Evolutionary conservation across 2,888 invertebrate species (phyloP), one percentile per base, ranked within the genome.

Genomic region (Anoncus sp.): DNA sequence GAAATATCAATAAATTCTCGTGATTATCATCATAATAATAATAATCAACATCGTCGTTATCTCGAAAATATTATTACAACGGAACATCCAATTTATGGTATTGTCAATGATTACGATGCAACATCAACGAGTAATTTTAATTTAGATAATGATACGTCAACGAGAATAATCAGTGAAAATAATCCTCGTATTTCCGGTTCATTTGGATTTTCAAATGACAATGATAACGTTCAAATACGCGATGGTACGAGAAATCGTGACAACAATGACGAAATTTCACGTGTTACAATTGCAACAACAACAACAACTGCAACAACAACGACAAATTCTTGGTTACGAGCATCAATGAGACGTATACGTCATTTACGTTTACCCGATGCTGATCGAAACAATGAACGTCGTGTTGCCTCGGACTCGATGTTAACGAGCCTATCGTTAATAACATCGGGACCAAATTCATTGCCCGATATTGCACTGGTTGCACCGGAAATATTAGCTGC

Each of bases 331-430:
- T 93, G 93, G 93, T 87, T 93, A 83, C 92, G 94, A 75, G 92
- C 91, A 57, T 93, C 93, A 31, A 93, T 94, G 93, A 91, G 93
- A 69, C 91, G 93, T 16, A 87, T 93, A 65, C 92, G 92, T 35
- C 93, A 93, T 81, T 87, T 93, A 70, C 89, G 92, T 53, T 84
- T 93, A 45, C 92, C 92, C n/a, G 92, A 90, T 6, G 81, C 84
- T 27, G 69, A 65, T 1, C 45, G 70, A 35, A 60, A 7, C 60
- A 72, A n/a, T 43, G 60, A 60, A 63, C 24, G 16, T 55, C 67
- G 69, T 53, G 27, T 38, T 55, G 70, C 66, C 76, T 53, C 38
- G 55, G 78, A 47, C 71, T 77, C 40, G 53, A 74, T 66, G 55
- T 51, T 69, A 71, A 84, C 67, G 16, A 73, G 38, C 65, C 16